These are phyloP conservation scores for Poeciliopsis turrubarensis DNA, from an alignment of 2,113 vertebrate genomes.

Conservation along the genomic window DNA sequence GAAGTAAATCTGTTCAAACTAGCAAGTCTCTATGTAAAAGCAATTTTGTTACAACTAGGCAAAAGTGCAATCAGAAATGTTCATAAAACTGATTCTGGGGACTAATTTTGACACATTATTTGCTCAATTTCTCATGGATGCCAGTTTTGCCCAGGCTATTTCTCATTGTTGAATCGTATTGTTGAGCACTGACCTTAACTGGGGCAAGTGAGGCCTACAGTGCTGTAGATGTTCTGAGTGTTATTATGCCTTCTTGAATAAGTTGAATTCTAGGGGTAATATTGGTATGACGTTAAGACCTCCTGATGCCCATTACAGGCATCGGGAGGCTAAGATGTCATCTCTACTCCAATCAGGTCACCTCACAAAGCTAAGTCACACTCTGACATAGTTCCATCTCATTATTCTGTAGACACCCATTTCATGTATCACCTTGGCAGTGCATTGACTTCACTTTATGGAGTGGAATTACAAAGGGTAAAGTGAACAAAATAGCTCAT, in stretches of 20 bases:
- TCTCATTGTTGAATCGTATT: too few relatives aligned
- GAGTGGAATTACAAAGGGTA: conserved; percentile 46
- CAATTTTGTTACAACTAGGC: not conserved
- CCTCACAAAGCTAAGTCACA: not conserved
- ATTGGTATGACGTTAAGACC: not conserved
- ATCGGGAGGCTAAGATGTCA: conserved; percentile 32
- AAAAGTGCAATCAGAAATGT: not conserved
- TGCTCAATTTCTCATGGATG: not conserved
- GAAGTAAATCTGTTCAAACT: not conserved
- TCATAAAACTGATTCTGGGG: not conserved
- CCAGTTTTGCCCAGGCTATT: too few relatives aligned
- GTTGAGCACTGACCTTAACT: too few relatives aligned
- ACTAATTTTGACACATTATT: not conserved
- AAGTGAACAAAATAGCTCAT: conserved; percentile 57
- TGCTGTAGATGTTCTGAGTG: not conserved
- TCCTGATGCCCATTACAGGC: conserved; percentile 14
- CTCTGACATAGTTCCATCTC: conserved; percentile 11
- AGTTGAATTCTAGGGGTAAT: not conserved
- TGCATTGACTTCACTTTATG: conserved; percentile 44
- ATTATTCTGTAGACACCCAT: conserved; percentile 27
- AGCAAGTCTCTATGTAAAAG: not conserved
- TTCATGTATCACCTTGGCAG: conserved; percentile 55
- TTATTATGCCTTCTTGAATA: not conserved
- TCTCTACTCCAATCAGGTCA: conserved; percentile 31
- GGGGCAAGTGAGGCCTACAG: not conserved